Conservation (phyloP, 1,140 invertebrate genomes). For the Psilanteris sp. region DNA sequence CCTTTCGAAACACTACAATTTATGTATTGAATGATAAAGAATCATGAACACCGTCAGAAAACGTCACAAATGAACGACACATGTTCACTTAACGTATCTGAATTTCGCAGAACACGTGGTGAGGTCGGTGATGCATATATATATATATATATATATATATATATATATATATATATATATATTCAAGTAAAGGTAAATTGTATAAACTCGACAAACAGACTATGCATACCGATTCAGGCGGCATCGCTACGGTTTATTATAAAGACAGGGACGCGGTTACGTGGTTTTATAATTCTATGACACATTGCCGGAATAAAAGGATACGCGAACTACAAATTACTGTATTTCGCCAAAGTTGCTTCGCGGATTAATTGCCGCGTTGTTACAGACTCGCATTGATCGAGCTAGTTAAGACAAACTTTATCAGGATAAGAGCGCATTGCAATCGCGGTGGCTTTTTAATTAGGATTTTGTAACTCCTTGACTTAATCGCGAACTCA, state of each 20-base stretch:
- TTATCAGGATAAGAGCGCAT: conserved; percentile 13
- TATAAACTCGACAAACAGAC: conserved; percentile 35
- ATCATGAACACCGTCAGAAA: too few species aligned
- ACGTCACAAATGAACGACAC: too few species aligned
- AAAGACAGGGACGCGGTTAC: conserved; percentile 37
- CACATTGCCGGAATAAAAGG: conserved; percentile 36
- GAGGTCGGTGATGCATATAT: too few species aligned
- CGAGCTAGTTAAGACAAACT: conserved; percentile 32
- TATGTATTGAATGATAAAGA: too few species aligned
- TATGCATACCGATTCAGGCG: conserved; percentile 25
- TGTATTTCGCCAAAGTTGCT: too few species aligned
- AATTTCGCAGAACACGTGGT: too few species aligned
- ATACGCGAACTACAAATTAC: conserved; percentile 25
- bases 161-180: too few species aligned
- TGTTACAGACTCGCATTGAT: conserved; percentile 18
- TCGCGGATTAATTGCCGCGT: too few species aligned
- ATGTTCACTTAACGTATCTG: too few species aligned
- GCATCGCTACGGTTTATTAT: conserved; percentile 36
- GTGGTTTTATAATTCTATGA: conserved; percentile 54
- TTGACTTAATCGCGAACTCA: conserved; percentile 23
- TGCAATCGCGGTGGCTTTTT: conserved; percentile 23
- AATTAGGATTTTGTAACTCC: conserved; percentile 30
- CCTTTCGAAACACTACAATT: too few species aligned
- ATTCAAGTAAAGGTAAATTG: too few species aligned
- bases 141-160: too few species aligned